Evolutionary conservation across 92 coral and sea anemone genomes (phyloP), one percentile per base, ranked within the genome.

Genomic region (Heliopora coerulea): DNA sequence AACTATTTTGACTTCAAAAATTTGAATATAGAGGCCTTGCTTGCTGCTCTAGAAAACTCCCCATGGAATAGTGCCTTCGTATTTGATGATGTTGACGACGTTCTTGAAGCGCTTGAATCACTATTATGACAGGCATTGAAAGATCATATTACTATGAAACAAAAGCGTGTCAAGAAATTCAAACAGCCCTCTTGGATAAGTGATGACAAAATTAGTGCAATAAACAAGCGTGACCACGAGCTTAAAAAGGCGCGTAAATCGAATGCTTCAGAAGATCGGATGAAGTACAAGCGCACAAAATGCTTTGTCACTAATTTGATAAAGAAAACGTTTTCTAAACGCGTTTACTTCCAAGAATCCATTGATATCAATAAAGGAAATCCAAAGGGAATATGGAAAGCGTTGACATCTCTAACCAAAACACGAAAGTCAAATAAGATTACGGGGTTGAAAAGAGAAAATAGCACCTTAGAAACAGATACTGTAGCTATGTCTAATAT

Each of bases 401-500:
- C 61, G 6, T 59, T 82, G 77, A 64, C 54, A 75, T 75, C 82
- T 39, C 82, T 82, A 3, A 75, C 75, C 34, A 63, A 74, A 63
- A 19, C 78, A 18, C 77, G 74, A 61, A 82, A 82, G 76, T 65
- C 74, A 19, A 74, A 40, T 4, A 74, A 59, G n/a, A 52, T 80
- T 57, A 61, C 72, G 11, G 84, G 46, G 35, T 63, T 80, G 26
- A 73, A 19, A 18, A 28, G 86, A 46, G 81, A 63, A 48, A 33
- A 74, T 74, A 66, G 75, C 37, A 52, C 62, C 54, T 24, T 52
- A 15, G 81, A 49, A 23, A 82, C 54, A 75, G 70, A 82, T 49
- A 58, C 62, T 10, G 20, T 26, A 34, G 86, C 66, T 41, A 75
- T 82, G 86, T 65, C 78, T 52, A 82, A 74, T 66, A 82, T 74